Evolutionary conservation across 1,140 invertebrate species (phyloP), one percentile per base, ranked within the genome.

Genomic region (Manduca sexta): DNA sequence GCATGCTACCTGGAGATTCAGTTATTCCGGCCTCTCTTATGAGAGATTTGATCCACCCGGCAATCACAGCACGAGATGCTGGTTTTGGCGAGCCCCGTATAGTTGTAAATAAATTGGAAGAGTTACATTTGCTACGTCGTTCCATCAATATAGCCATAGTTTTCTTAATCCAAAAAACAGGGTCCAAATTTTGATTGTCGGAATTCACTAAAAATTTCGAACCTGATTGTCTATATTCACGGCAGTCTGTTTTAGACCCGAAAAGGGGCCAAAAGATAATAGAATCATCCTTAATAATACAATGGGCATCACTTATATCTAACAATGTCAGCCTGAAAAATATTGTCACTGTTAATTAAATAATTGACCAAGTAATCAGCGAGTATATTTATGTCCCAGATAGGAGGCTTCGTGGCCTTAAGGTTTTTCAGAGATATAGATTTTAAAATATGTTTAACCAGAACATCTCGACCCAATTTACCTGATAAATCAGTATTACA

Each of bases 1-100:
- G 29, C 7, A 65, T 52, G 12, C 52, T 60, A 7, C 71, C 74
- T n/a, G 71, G 66, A 8, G 63, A 40, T 12, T 52, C 64, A 3
- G 60, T 3, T 21, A 21, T 21, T 2, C 21, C 21, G 7, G 21
- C 21, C 21, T 21, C 21, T 7, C 7, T 21, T 7, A 21, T 21
- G 7, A 21, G 21, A 3, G 21, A 3, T 7, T 21, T 21, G 7
- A 21, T 21, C 21, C 21, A 21, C 21, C 21, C 7, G 2, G 21
- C 21, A 21, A 21, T 21, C 2, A 21, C 21, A 21, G 21, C 7
- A 7, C 21, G 21, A 21, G 21, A 21, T 2, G 21, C 21, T 21
- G 21, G 21, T 7, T 21, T 21, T 21, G 21, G 21, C 7, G 21
- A 7, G 3, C 21, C 21, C 3, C 7, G 21, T 7, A 21, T 3